Conservation (phyloP, 2,888 invertebrate species). For the Andrena chrysosceles region DNA sequence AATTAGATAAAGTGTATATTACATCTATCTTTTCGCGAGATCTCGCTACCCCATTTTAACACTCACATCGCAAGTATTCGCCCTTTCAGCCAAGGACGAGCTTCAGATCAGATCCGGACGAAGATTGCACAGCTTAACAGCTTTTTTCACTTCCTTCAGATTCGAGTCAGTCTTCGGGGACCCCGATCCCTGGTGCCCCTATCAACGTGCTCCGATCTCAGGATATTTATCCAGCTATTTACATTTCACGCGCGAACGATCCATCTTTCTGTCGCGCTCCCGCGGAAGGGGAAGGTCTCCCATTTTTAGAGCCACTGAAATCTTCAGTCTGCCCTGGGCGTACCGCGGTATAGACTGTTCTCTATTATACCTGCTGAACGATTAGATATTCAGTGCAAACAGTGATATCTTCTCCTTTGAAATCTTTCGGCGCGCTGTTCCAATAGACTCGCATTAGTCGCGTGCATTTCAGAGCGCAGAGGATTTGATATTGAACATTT, state of each 20-base stretch:
- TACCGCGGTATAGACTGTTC: constrained; percentile 1
- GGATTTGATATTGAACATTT: background rate
- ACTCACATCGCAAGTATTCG: background rate
- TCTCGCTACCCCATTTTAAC: background rate
- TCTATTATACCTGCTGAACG: constrained; percentile 5
- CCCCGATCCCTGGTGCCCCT: constrained; percentile 5
- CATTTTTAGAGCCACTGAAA: background rate
- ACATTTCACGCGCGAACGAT: constrained; percentile 19
- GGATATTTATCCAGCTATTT: constrained; percentile 32
- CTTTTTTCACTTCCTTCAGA: background rate
- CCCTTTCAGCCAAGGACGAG: background rate
- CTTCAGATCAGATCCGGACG: background rate
- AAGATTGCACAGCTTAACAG: background rate
- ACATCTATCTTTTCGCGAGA: background rate
- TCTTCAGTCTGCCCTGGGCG: constrained; percentile 16
- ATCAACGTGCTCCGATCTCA: constrained; percentile 24
- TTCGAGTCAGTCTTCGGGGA: background rate
- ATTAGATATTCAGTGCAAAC: constrained; percentile 61
- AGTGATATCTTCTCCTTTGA: constrained; percentile 35
- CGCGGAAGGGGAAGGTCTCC: background rate
- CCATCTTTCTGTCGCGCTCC: constrained; percentile 7
- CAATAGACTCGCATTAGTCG: background rate
- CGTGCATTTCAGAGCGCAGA: background rate
- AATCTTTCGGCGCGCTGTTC: background rate
- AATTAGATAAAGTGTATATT: too few species aligned